Base-by-base conservation (phyloP, 2,888 invertebrate species). In the Drosophila multiciliata region DNA sequence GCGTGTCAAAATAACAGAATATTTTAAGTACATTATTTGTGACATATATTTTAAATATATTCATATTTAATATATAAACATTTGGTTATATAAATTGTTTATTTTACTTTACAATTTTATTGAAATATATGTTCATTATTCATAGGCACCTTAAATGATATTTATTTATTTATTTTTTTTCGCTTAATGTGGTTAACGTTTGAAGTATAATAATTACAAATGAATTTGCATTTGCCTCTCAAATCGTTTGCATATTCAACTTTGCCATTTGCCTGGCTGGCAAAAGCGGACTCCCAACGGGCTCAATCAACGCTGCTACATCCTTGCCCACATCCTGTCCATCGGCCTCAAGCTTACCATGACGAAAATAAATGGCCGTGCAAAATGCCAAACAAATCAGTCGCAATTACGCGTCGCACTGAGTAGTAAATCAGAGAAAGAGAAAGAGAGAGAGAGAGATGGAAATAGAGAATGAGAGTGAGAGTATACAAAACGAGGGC, bases 321-420 rank as follows among this genome's bases (percentile, higher is more conserved):
- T 32, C 61, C 60, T 53, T 29, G 54, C 29, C 58, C 52, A 67
- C 66, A 67, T 52, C 67, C 70, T 65, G 69, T 5, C 29, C 9
- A 54, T 40, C 55, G 55, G 62, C 83, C 63, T 61, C 71, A 79
- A 82, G 80, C 77, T 85, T 87, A 68, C 87, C 87, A 82, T 84
- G 82, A 75, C 85, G 80, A 74, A 79, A 82, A 79, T 74, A 87
- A 83, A 83, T 83, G 76, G 87, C 82, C 76, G 81, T 79, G 79
- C 83, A 78, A 83, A 83, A 84, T 84, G 85, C 73, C 81, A 70
- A 77, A 82, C 83, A 85, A 83, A 84, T 84, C 88, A 84, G 88
- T 77, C 85, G 88, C 88, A 85, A 87, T 85, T 84, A 82, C 80
- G 65, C 87, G 78, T 70, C 52, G 60, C 29, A 54, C 35, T 60